Evolutionary conservation across 2,888 invertebrate species (phyloP), one percentile per base, ranked within the genome.

Genomic region (Microplitis deprimator): DNA sequence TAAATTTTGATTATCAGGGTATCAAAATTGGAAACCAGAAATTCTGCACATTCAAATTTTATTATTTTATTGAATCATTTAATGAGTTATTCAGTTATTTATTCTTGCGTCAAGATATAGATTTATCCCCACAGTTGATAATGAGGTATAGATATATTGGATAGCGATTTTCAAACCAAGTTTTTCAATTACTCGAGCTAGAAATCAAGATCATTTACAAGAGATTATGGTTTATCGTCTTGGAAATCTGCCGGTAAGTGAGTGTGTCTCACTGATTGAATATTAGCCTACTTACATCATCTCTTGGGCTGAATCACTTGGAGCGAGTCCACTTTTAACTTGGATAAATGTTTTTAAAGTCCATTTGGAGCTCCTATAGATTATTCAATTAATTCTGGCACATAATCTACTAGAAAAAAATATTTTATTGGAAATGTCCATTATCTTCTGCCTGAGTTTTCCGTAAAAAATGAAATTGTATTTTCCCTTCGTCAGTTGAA

Each of bases 241-340:
- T 77, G 77, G 77, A 77, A 68, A 77, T 77, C 73, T 77, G 77
- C 77, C 77, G 77, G 67, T n/a, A 60, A 17, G 40, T 41, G 65
- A 62, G 71, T 29, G 61, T 40, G 62, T 16, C 71, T 61, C 65
- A 20, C 38, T 73, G 73, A 73, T 73, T 73, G 64, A 73, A 71
- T 71, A 71, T 71, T 61, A 71, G 71, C 61, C 59, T 61, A 39
- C 50, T 64, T 73, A 73, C 64, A 65, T 73, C 16, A 20, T 29
- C 50, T 40, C 50, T 62, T 65, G 65, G 65, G 50, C 62, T 41
- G 64, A 65, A 64, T 39, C 20, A 73, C 73, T 73, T 73, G 73
- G 65, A 73, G 40, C 41, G 65, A 41, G 70, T 50, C 60, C 70
- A 70, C 60, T 17, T 17, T 29, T 20, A 69, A n/a, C 16, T 41